Percentiles rank a stretch among this genome's conserved stretches.
Evolutionary conservation across 1,140 invertebrate species (phyloP).

Genomic region (Mesaphorura yosii): DNA sequence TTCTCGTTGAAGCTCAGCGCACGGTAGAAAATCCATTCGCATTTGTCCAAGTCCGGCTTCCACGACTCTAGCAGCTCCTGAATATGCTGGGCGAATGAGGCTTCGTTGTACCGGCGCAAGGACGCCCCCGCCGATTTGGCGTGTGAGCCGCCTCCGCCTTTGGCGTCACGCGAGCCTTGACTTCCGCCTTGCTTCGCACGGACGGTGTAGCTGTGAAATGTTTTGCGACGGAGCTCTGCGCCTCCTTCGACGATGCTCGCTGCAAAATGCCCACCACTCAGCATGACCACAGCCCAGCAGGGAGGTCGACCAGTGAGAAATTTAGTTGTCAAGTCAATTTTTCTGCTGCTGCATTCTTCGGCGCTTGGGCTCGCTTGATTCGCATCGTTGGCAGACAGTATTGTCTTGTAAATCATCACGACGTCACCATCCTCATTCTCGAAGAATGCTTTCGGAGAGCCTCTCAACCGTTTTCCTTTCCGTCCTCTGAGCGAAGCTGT

Average conservation of each 20-base stretch:
- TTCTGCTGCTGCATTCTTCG: neutral
- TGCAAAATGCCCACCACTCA: conserved; percentile 76
- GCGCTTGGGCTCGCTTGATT: conserved; percentile 30
- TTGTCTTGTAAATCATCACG: conserved; percentile 58
- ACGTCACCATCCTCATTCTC: conserved; percentile 53
- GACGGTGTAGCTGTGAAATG: conserved; percentile 76
- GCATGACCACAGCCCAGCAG: conserved; percentile 62
- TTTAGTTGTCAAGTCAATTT: no score
- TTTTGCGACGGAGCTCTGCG: conserved; percentile 60
- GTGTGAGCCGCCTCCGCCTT: conserved; percentile 47
- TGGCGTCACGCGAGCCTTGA: conserved; percentile 56
- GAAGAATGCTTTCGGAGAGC: conserved; percentile 39
- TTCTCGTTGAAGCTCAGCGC: conserved; percentile 61
- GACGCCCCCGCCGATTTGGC: conserved; percentile 69
- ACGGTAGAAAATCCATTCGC: conserved; percentile 64
- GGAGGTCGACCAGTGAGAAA: no score
- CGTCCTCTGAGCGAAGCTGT: neutral
- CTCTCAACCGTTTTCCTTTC: neutral
- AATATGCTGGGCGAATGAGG: conserved; percentile 56
- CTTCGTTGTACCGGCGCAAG: conserved; percentile 67
- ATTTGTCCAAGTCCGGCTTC: conserved; percentile 51
- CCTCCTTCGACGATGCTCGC: conserved; percentile 66
- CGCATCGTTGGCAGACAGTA: no score
- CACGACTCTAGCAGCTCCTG: conserved; percentile 60
- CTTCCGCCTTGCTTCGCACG: conserved; percentile 68